Percentiles rank a stretch among this genome's conserved stretches.
These are phyloP conservation scores for Cydia amplana DNA, from an alignment of 1,140 invertebrate genomes.

Conservation along the genomic window DNA sequence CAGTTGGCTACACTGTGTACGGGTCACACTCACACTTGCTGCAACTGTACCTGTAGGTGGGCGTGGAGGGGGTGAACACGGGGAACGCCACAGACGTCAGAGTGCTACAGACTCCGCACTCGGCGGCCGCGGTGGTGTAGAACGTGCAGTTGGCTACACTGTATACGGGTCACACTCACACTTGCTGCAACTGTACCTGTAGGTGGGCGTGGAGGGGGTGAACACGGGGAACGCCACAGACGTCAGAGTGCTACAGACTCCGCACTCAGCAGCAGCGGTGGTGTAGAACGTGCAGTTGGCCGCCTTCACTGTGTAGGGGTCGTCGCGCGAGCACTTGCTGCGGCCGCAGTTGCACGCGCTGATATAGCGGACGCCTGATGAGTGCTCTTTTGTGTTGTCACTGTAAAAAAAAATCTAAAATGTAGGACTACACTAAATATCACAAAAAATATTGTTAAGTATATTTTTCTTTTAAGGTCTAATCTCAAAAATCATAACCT, in stretches of 20 bases:
- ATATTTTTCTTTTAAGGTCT: no score
- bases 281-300: conserved; percentile 95
- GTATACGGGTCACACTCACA: conserved; percentile 96
- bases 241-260: conserved; percentile 83
- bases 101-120: conserved; percentile 85
- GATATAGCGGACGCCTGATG: conserved; percentile 89
- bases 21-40: no score
- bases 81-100: conserved; percentile 88
- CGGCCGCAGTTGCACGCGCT: conserved; percentile 95
- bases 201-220: conserved; percentile 87
- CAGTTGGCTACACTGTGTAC: conserved; percentile 92
- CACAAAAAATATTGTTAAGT: no score
- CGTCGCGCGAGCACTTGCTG: conserved; percentile 90
- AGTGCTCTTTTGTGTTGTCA: conserved; percentile 82
- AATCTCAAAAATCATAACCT: no score
- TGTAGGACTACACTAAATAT: no score
- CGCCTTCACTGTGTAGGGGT: conserved; percentile 91
- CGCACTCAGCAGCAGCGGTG: conserved; percentile 87
- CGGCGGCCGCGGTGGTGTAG: conserved; percentile 87
- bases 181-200: conserved; percentile 83
- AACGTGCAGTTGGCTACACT: conserved; percentile 92
- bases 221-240: conserved; percentile 90
- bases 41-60: conserved; percentile 84
- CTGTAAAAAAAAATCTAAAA: conserved; percentile 37
- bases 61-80: conserved; percentile 90